A percentile compares a stretch with the other conserved stretches of the same genome.
phyloP scores from a whole-genome alignment of 1,140 invertebrate species.

The Neodiprion fabricii region DNA sequence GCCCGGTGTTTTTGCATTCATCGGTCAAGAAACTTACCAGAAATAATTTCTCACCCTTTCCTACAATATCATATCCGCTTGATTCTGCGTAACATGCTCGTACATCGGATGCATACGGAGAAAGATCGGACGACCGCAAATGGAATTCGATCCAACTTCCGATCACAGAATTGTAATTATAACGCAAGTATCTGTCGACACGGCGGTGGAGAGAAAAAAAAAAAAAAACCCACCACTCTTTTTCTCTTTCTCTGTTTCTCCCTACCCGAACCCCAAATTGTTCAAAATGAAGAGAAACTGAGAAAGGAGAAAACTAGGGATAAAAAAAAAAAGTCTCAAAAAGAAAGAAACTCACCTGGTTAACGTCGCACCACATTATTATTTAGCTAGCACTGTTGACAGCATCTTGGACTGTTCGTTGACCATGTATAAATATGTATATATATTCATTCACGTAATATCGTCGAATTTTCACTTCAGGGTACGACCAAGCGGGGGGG shows the following conservation, averaged over 20 bases:
- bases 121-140: too few species aligned
- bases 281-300: background rate
- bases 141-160: too few species aligned
- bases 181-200: background rate
- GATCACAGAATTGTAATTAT: too few species aligned
- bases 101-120: too few species aligned
- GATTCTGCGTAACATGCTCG: too few species aligned
- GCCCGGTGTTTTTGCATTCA: too few species aligned
- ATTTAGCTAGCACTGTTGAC: slow-evolving; percentile 59
- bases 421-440: slow-evolving; percentile 43
- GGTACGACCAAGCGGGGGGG: too few species aligned
- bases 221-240: background rate
- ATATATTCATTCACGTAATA: too few species aligned
- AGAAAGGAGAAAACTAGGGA: slow-evolving; percentile 11
- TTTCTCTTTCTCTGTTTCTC: background rate
- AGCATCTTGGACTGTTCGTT: slow-evolving; percentile 57
- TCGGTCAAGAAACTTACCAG: too few species aligned
- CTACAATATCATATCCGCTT: too few species aligned
- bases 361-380: slow-evolving; percentile 63
- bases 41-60: too few species aligned
- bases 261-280: background rate
- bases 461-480: background rate
- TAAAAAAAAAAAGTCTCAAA: slow-evolving; percentile 5
- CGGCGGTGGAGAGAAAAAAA: slow-evolving; percentile 8
- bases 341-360: slow-evolving; percentile 55